These are phyloP conservation scores for Romanogobio albipinnatus DNA, from an alignment of 2,113 vertebrate species.

Conservation along the genomic window DNA sequence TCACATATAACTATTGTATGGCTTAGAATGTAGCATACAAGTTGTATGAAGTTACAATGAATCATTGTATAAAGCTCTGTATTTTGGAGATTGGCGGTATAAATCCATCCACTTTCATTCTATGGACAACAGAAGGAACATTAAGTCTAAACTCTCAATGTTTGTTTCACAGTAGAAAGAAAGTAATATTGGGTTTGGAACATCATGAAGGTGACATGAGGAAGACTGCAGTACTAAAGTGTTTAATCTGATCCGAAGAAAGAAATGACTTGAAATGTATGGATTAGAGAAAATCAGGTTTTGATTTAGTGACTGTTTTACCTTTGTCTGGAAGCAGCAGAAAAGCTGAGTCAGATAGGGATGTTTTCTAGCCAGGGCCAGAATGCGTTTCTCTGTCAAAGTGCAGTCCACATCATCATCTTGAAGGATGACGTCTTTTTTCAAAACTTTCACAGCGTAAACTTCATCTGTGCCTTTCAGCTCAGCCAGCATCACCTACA, in stretches of 20 bases:
- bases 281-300: not conserved
- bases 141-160: not conserved
- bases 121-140: not conserved
- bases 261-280: not conserved
- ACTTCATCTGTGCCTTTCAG: conserved; percentile 96
- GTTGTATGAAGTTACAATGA: not conserved
- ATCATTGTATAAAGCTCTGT: not conserved
- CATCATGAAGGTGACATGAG: not conserved
- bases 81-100: not conserved
- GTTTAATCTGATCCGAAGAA: not conserved
- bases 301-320: conserved; percentile 55
- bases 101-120: not conserved
- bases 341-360: conserved; percentile 97
- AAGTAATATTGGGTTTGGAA: not conserved
- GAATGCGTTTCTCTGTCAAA: conserved; percentile 97
- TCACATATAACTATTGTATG: not conserved
- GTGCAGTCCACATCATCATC: conserved; percentile 98
- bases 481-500: conserved; percentile 96
- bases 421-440: conserved; percentile 98
- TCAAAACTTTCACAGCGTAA: conserved; percentile 96
- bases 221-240: not conserved
- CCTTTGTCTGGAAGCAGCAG: conserved; percentile 99
- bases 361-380: conserved; percentile 93
- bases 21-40: not conserved
- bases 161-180: not conserved